phyloP scores from a whole-genome alignment of 2,888 invertebrate species.

The Leptura quadrifasciata region DNA sequence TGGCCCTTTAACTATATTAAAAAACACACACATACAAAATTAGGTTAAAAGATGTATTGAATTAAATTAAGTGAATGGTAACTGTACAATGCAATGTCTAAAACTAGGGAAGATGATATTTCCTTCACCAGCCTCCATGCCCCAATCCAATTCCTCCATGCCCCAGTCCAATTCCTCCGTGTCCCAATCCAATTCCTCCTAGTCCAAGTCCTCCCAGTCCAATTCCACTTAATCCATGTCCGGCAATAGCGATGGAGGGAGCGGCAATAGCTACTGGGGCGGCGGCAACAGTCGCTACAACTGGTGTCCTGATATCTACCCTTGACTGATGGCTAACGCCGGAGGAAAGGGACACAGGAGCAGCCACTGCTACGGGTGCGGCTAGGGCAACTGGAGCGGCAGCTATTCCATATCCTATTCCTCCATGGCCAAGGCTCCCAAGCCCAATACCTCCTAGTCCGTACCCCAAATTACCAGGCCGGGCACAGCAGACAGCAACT shows the following conservation, averaged over 20 bases:
- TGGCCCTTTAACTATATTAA: not conserved
- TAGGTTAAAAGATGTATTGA: not conserved
- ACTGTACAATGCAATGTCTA: conserved; percentile 32
- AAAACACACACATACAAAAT: not conserved
- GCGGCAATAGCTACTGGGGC: conserved; percentile 32
- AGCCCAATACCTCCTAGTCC: conserved; percentile 18
- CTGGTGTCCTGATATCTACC: conserved; percentile 37
- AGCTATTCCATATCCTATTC: conserved; percentile 21
- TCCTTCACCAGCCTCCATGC: not conserved
- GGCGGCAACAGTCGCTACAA: conserved; percentile 20
- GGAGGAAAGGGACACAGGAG: conserved; percentile 35
- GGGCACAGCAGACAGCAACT: conserved; percentile 14
- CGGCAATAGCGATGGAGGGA: conserved; percentile 24
- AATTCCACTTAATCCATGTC: conserved; percentile 21
- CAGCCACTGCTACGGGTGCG: conserved; percentile 5
- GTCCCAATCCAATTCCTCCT: conserved; percentile 17
- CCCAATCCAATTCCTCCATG: conserved; percentile 12
- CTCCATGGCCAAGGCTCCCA: conserved; percentile 25
- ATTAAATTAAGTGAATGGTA: conserved; percentile 30
- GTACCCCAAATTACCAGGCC: conserved; percentile 17
- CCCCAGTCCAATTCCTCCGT: conserved; percentile 29
- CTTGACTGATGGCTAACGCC: conserved; percentile 41
- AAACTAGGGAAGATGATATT: not conserved
- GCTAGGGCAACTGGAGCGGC: not conserved
- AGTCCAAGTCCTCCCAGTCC: conserved; percentile 28